Evolutionary conservation across 2,888 invertebrate species (phyloP), one percentile per base, ranked within the genome.

Genomic region (Drosophila pullipes): DNA sequence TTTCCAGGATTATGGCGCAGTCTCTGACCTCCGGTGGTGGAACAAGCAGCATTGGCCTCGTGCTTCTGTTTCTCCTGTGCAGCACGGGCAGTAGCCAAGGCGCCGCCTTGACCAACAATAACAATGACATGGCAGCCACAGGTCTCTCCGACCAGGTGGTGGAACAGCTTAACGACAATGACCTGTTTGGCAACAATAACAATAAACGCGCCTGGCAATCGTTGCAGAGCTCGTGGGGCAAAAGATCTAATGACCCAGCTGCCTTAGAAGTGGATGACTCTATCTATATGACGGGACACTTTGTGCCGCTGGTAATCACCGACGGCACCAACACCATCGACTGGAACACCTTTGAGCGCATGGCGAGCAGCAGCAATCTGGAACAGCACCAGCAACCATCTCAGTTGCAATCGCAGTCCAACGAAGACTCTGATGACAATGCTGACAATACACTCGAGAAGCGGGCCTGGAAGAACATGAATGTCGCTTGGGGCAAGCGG

Each of bases 401-500:
- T 47, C 78, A 68, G 44, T 44, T 50, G 11, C 75, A 71, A 35
- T 35, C 72, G 6, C 76, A 82, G 39, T 85, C 89, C n/a, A 71
- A 66, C 3, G 85, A 85, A 50, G 89, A 85, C 9, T 31, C 49
- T 13, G 84, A 88, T 0, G 81, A 86, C 7, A n/a, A 39, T 16
- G 59, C 44, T 2, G 63, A 77, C 53, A 80, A 82, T 25, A 54
- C 76, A 11, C 39, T 93, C 76, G 94, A 95, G 81, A 96, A 96
- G 93, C 94, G 95, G 69, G 95, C 95, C 58, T 96, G 96, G 96
- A 95, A 95, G 62, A 95, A 95, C 53, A 94, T 96, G 91, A 95
- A 95, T 91, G 96, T 95, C n/a, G 95, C 96, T 25, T 96, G 96
- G 96, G 96, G 96, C 85, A 96, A 96, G 93, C 94, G 96, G 68